Base-by-base conservation (phyloP, 2,888 invertebrate genomes). In the Argyra leucocephala region DNA sequence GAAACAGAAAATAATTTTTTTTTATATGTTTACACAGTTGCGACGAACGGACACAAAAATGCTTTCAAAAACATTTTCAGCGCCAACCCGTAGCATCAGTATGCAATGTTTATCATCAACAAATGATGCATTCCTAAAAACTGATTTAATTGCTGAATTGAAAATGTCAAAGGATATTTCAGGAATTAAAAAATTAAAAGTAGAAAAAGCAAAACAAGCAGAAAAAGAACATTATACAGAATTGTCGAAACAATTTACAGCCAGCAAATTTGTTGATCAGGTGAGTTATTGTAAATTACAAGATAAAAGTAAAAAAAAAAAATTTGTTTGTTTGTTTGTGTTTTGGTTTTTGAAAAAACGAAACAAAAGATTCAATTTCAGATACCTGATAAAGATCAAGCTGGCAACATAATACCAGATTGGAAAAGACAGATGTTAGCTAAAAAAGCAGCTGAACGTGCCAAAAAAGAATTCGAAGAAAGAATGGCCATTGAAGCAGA, bases 351-450 rank as follows among this genome's bases (percentile, higher is more conserved):
- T 22, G 36, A 23, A 58, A 48, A 15, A 48, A 48, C 48, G n/a
- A 48, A 61, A 26, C 24, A 62, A 74, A 77, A 77, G 78, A 74
- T 78, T 70, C 76, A 74, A 72, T 75, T 76, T 37, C 83, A 94
- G 90, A 88, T 96, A 71, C 94, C 95, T 12, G 93, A 93, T 75
- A 88, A 88, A 69, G 96, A 96, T 77, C 87, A 88, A 63, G 88
- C 91, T 9, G 96, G 96, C 1, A 92, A 91, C 75, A 83, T 88
- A 59, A 93, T 96, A 73, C 96, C 96, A 18, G 90, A 89, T 24
- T 96, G 96, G 96, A 96, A 96, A 77, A 82, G 95, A 15, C 95
- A 96, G 80, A 94, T 96, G 92, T 78, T 96, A 78, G 96, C 96
- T 2, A 88, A 93, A 74, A 91, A 96, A 77, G 92, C 94, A 0